A percentile compares a stretch with the other conserved stretches of the same genome.
These are phyloP conservation scores for Platichthys flesus DNA, from an alignment of 2,113 vertebrate species.

Conservation along the genomic window DNA sequence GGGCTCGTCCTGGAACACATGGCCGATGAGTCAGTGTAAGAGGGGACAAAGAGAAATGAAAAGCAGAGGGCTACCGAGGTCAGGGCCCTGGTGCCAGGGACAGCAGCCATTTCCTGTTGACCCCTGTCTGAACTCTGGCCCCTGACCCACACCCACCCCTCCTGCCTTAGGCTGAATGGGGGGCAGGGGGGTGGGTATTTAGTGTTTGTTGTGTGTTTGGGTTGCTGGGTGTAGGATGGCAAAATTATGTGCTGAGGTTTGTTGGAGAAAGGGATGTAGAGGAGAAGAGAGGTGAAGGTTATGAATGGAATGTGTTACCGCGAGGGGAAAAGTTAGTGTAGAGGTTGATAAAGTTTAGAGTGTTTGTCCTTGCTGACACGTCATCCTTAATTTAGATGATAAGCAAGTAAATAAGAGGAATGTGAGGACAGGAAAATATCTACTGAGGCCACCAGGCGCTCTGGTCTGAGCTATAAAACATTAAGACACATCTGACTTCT, in stretches of 20 bases:
- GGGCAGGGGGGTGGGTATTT: conserved; percentile 49
- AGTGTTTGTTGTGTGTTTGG: conserved; percentile 48
- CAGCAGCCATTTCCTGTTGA: conserved; percentile 84
- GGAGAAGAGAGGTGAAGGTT: conserved; percentile 19
- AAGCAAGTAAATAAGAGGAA: neutral
- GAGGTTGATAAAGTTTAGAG: neutral
- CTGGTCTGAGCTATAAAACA: conserved; percentile 8
- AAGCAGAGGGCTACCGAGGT: conserved; percentile 69
- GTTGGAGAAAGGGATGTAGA: neutral
- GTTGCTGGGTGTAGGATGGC: conserved; percentile 13
- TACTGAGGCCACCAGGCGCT: neutral
- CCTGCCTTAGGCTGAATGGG: conserved; percentile 65
- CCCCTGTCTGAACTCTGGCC: conserved; percentile 80
- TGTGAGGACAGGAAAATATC: neutral
- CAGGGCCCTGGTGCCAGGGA: conserved; percentile 69
- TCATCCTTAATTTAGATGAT: conserved; percentile 14
- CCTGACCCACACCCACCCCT: conserved; percentile 67
- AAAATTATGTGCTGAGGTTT: conserved; percentile 24
- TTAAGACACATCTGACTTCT: conserved; percentile 1
- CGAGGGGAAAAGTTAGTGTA: neutral
- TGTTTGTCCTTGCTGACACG: neutral
- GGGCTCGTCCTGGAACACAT: conserved; percentile 13
- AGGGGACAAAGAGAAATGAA: conserved; percentile 71
- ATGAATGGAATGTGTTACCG: neutral
- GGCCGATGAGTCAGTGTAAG: conserved; percentile 11